A percentile compares a stretch with the other conserved stretches of the same genome.
phyloP scores from a whole-genome alignment of 2,797 vertebrate species.

The Morelia viridis region DNA sequence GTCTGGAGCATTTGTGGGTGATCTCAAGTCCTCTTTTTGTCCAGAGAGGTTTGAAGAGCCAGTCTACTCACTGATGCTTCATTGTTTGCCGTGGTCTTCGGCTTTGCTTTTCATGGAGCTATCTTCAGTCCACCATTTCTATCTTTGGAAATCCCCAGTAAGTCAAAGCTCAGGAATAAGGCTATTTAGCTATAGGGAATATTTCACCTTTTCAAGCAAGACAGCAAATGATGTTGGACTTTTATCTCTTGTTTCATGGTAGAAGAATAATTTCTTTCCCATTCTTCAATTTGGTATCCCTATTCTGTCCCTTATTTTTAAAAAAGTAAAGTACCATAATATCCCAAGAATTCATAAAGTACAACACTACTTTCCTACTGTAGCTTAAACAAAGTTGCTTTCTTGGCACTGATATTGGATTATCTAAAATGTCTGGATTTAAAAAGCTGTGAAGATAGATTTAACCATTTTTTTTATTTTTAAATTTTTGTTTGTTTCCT shows the following conservation, averaged over 20 bases:
- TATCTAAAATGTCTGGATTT: slow-evolving; percentile 28
- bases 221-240: background rate
- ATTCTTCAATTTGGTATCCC: background rate
- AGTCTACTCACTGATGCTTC: background rate
- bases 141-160: background rate
- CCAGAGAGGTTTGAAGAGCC: background rate
- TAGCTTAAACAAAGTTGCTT: slow-evolving; percentile 13
- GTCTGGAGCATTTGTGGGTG: background rate
- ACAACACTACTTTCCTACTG: background rate
- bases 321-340: too few species aligned
- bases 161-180: background rate
- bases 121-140: background rate
- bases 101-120: background rate
- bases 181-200: background rate
- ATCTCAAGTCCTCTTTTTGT: background rate
- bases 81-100: background rate
- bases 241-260: background rate
- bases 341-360: too few species aligned
- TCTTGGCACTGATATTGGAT: slow-evolving; percentile 38
- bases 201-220: background rate
- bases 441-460: slow-evolving; percentile 22
- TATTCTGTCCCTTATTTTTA: background rate
- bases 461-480: slow-evolving; percentile 33
- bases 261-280: background rate
- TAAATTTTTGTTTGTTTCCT: slow-evolving; percentile 7